Conservation (phyloP, 2,797 vertebrate genomes). For the Helarctos malayanus region DNA sequence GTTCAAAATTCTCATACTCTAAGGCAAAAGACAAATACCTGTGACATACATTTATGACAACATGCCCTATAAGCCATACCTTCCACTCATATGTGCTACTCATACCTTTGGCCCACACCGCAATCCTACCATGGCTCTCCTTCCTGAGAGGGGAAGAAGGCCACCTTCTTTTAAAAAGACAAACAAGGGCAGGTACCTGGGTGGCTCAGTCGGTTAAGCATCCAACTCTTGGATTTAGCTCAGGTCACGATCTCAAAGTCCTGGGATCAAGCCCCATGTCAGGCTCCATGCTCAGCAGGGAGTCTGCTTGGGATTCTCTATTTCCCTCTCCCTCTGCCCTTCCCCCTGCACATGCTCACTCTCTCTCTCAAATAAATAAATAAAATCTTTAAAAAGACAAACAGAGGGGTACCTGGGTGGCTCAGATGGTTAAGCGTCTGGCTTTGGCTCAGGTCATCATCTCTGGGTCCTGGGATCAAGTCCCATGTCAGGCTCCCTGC, state of each 20-base stretch:
- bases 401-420: neutral
- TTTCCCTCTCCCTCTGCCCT: neutral
- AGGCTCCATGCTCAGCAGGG: neutral
- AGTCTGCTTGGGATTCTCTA: no score
- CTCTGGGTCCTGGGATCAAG: neutral
- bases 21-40: constrained; percentile 85
- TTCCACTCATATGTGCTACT: neutral
- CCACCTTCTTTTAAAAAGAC: constrained; percentile 37
- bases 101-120: neutral
- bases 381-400: neutral
- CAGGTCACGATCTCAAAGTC: neutral
- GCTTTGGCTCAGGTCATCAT: neutral
- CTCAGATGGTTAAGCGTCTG: neutral
- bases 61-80: neutral
- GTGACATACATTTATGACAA: constrained; percentile 73
- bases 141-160: neutral
- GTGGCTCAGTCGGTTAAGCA: neutral
- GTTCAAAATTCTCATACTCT: constrained; percentile 88
- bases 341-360: neutral
- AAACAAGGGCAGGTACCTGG: neutral
- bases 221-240: neutral
- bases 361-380: neutral
- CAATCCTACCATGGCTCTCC: neutral
- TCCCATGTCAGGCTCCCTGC: neutral
- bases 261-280: neutral